A percentile compares a stretch with the other conserved stretches of the same genome.
These are phyloP conservation scores for Butorides virescens DNA, from an alignment of 2,113 vertebrate species.

Conservation along the genomic window DNA sequence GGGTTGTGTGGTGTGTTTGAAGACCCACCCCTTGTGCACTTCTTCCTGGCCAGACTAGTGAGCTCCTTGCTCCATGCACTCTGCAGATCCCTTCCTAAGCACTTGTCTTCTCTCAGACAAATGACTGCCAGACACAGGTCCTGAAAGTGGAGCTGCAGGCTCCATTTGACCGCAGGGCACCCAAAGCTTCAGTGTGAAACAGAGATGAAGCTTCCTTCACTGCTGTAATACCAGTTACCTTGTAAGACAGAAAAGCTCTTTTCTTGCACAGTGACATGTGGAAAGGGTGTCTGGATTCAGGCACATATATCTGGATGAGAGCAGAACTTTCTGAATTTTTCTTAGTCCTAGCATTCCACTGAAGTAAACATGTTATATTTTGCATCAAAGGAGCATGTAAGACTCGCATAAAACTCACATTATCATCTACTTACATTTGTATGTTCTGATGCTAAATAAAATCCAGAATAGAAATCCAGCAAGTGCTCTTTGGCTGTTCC, in stretches of 20 bases:
- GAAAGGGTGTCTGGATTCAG: not conserved
- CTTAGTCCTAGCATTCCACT: not conserved
- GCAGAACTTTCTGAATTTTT: not conserved
- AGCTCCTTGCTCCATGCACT: not conserved
- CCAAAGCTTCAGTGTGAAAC: not conserved
- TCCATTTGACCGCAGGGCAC: not conserved
- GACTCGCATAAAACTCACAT: fast-evolving
- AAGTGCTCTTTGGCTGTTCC: not conserved
- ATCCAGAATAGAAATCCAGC: not conserved
- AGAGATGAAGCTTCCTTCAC: not conserved
- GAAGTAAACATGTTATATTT: not conserved
- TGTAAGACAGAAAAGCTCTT: not conserved
- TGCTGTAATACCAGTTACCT: not conserved
- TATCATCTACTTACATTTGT: not conserved
- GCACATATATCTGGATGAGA: not conserved
- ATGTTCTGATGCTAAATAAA: not conserved
- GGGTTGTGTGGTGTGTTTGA: not conserved
- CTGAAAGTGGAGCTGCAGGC: not conserved
- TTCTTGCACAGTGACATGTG: not conserved
- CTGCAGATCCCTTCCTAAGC: not conserved
- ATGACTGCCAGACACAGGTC: not conserved
- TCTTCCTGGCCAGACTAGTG: not conserved
- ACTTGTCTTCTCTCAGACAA: not conserved
- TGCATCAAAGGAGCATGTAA: not conserved
- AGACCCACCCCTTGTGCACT: not conserved